Base-by-base conservation (phyloP, 1,140 invertebrate genomes). In the Drosophila prosaltans region DNA sequence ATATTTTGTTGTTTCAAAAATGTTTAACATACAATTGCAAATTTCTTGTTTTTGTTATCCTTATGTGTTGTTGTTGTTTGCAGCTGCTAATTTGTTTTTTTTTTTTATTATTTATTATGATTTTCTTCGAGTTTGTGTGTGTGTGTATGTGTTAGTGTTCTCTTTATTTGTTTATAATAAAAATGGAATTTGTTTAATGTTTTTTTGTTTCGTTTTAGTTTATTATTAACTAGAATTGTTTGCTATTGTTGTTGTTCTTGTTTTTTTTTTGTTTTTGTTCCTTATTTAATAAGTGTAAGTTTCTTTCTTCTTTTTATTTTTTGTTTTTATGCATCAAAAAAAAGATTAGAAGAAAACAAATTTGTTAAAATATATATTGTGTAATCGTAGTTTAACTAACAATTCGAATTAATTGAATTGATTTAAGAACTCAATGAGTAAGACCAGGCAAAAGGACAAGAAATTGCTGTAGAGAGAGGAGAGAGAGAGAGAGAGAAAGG, bases 21-120 rank as follows among this genome's bases (percentile, higher is more conserved):
- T 71, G 82, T 83, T 88, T 83, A 86, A 86, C 82, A 84, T 89
- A 66, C 73, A 84, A 84, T 88, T 88, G 76, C 76, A 77, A 67
- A 55, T 75, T 81, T 45, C 36, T 69, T 78, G 64, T 64, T 77
- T 67, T 69, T 63, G 16, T 69, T 63, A 11, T 70, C 72, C 48
- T 76, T 71, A 62, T 80, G 63, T 59, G 58, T 61, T 77, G 28
- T 68, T 78, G 63, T 74, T 78, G 84, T 63, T 74, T 78, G 83
- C 83, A 80, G 84, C 77, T 89, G 84, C 81, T 83, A 80, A 84
- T 83, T 48, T 88, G 66, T 79, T 64, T 73, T 78, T 54, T 40
- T 9, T 59, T 40, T 16, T 64, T 65, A 40, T 30, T 40, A n/a
- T 66, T 57, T 26, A 10, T 36, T 55, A 39, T 55, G 32, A 57